Evolutionary conservation across 2,797 vertebrate species (phyloP).

Genomic region (Rhinogobio ventralis): DNA sequence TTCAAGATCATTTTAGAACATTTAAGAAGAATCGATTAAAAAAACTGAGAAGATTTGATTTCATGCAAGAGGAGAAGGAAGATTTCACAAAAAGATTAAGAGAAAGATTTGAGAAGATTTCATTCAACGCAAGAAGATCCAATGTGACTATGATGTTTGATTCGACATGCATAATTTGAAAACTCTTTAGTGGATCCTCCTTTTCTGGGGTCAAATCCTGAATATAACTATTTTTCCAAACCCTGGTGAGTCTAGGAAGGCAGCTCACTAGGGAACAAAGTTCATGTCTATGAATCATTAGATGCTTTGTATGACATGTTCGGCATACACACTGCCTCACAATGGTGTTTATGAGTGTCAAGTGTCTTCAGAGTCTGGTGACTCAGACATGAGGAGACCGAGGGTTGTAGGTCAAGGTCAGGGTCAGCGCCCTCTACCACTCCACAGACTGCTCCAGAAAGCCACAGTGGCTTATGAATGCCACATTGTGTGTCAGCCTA

Average conservation of each 20-base stretch:
- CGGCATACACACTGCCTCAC: background rate
- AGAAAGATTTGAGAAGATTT: background rate
- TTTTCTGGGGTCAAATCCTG: background rate
- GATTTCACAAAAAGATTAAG: background rate
- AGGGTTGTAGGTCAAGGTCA: conserved; percentile 12
- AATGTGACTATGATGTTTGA: background rate
- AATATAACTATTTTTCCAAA: background rate
- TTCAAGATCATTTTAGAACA: background rate
- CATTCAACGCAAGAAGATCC: too few species aligned
- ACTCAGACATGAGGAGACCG: conserved; percentile 45
- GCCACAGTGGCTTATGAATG: conserved; percentile 55
- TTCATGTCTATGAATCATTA: conserved; percentile 26
- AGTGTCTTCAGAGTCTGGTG: conserved; percentile 43
- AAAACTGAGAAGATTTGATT: background rate
- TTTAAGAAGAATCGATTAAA: background rate
- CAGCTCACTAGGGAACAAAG: background rate
- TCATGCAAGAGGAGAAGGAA: background rate
- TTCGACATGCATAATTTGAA: background rate
- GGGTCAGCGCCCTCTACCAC: conserved; percentile 35
- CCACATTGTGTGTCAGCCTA: conserved; percentile 48
- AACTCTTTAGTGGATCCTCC: background rate
- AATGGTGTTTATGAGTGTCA: conserved; percentile 13
- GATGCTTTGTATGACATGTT: conserved; percentile 55
- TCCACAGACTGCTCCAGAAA: conserved; percentile 48
- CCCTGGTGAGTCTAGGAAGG: background rate